phyloP scores from a whole-genome alignment of 2,888 invertebrate species.

The Metallyticus violacea region DNA sequence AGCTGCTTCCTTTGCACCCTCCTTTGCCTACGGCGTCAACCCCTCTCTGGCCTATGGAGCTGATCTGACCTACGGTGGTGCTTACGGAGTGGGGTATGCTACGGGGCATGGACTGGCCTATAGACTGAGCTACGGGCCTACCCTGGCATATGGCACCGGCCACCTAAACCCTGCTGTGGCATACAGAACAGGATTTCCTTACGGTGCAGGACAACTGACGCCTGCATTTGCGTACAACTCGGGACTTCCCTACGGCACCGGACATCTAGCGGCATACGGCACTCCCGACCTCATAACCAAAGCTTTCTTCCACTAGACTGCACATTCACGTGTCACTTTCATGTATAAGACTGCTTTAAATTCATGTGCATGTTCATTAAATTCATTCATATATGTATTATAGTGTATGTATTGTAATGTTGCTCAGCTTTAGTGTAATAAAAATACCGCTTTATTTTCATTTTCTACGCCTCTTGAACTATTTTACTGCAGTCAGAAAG shows the following conservation, averaged over 20 bases:
- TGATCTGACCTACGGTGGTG: constrained; percentile 12
- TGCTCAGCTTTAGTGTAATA: not conserved
- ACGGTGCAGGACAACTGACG: not conserved
- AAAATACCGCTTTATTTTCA: not conserved
- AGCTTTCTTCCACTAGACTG: not conserved
- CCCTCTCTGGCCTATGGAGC: not conserved
- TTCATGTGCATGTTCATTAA: too few species aligned
- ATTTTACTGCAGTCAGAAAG: not conserved
- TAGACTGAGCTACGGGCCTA: not conserved
- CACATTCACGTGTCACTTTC: not conserved
- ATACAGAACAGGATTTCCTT: not conserved
- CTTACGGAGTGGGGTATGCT: not conserved
- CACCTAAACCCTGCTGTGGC: not conserved
- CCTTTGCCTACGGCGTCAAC: not conserved
- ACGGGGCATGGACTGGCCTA: not conserved
- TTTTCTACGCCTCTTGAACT: not conserved
- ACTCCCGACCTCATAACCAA: not conserved
- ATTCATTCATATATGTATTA: not conserved
- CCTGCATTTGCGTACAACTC: not conserved
- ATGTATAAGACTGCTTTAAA: not conserved
- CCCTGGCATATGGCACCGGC: not conserved
- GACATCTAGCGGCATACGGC: not conserved
- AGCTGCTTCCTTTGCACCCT: not conserved
- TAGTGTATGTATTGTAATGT: not conserved
- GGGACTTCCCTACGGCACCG: constrained; percentile 17